These are phyloP conservation scores for Poicephalus meyeri DNA, from an alignment of 2,113 vertebrate species.

Conservation along the genomic window DNA sequence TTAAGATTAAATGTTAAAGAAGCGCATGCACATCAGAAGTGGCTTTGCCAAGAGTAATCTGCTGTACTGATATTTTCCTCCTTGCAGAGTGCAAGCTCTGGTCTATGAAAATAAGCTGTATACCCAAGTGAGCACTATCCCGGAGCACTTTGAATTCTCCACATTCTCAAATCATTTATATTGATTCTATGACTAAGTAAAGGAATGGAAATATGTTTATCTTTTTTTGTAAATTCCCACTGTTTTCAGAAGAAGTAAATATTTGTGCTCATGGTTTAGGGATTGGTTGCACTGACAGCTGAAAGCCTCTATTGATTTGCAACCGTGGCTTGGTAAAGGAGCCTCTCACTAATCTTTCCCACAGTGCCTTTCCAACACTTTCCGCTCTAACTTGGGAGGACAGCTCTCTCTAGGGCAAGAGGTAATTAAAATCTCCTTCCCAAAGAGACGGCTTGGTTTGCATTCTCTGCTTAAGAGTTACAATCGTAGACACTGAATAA, in stretches of 20 bases:
- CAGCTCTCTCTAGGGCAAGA: constrained; percentile 5
- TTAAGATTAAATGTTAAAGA: constrained; percentile 40
- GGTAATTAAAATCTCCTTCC: constrained; percentile 9
- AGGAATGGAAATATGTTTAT: constrained; percentile 37
- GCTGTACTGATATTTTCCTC: neutral
- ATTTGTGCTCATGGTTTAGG: constrained; percentile 18
- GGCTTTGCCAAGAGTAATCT: neutral
- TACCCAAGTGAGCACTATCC: neutral
- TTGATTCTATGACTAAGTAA: constrained; percentile 55
- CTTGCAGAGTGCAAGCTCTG: neutral
- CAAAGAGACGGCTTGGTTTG: neutral
- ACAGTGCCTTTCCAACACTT: neutral
- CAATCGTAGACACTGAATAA: neutral
- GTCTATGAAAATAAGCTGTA: constrained; percentile 39
- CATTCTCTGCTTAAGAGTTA: neutral
- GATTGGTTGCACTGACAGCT: constrained; percentile 45
- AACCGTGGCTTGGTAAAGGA: neutral
- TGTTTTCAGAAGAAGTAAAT: constrained; percentile 40
- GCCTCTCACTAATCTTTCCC: neutral
- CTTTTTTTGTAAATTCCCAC: constrained; percentile 34
- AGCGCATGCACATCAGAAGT: neutral
- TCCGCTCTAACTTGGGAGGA: neutral
- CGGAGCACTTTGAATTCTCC: constrained; percentile 12
- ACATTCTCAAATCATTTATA: constrained; percentile 41
- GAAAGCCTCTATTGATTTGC: constrained; percentile 47